Base-by-base conservation (phyloP, 1,140 invertebrate genomes). In the Saccostrea cuccullata region DNA sequence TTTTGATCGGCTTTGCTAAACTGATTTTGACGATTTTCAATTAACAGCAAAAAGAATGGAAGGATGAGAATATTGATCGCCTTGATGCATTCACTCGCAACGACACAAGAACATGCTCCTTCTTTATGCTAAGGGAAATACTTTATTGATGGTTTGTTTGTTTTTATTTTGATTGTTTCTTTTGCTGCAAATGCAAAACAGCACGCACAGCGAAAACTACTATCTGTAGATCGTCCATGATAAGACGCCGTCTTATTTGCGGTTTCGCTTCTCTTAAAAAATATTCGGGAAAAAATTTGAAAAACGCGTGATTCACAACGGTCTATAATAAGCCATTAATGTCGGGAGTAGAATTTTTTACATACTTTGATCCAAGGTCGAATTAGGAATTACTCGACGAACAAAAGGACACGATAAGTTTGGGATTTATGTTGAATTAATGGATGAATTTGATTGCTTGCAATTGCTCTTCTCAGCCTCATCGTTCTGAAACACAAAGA, bases 261-360 rank as follows among this genome's bases (percentile, higher is more conserved):
- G 70, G 23, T 12, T 77, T 36, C n/a, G 13, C 11, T 30, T 77
- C 70, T 36, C 2, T 30, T 36, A 77, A 73, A 73, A 30, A 77
- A 36, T 77, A 23, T 77, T 26, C 8, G 4, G 70, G 13, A 77
- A 77, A 77, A 77, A 77, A 77, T 77, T 77, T 77, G 70, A 77
- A 77, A 77, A 77, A 77, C 70, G 70, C 70, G 70, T 77, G 70
- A 77, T 77, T 77, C 70, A 77, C 36, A 77, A 26, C 12, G 70
- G 26, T 11, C 26, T 77, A 26, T n/a, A 77, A 77, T 36, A 30
- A 36, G 13, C 47, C 26, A 36, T 77, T 12, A 77, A 77, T 77
- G 70, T 77, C 70, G 26, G 58, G 70, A 26, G 11, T 30, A 77
- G 4, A 30, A 77, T 77, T 26, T 77, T 77, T 77, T 15, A 30